A percentile compares a stretch with the other conserved stretches of the same genome.
These are phyloP conservation scores for Orthonevra nobilis DNA, from an alignment of 2,888 invertebrate species.

Conservation along the genomic window DNA sequence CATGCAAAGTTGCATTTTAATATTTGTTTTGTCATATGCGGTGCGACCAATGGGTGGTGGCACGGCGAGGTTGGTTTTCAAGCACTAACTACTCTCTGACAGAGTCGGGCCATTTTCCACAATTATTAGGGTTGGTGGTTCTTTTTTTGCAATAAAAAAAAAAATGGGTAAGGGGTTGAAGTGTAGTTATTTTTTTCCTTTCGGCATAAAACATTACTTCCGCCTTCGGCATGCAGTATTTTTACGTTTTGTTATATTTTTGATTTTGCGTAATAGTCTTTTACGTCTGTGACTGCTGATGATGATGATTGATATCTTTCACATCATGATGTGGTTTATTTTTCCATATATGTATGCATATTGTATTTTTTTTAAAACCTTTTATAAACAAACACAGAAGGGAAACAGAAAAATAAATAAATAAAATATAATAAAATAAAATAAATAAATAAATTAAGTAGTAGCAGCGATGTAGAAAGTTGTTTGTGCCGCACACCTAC, in stretches of 20 bases:
- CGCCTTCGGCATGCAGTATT: constrained; percentile 28
- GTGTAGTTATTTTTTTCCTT: not conserved
- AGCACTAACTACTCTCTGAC: not conserved
- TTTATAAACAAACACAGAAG: not conserved
- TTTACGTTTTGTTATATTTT: constrained; percentile 27
- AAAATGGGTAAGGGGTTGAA: not conserved
- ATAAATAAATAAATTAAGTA: constrained; percentile 33
- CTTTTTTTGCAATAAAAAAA: not conserved
- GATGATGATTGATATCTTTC: constrained; percentile 67
- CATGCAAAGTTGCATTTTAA: constrained; percentile 70
- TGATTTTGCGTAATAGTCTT: constrained; percentile 34
- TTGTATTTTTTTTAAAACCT: not conserved
- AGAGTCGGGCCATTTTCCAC: not conserved
- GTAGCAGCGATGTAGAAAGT: constrained; percentile 46
- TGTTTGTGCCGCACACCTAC: constrained; percentile 61
- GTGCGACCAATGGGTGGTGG: constrained; percentile 43
- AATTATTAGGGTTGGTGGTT: constrained; percentile 26
- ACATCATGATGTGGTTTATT: constrained; percentile 37
- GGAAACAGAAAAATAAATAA: not conserved
- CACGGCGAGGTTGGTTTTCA: not conserved
- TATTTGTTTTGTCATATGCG: constrained; percentile 66
- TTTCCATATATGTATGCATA: no score
- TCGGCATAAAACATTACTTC: constrained; percentile 37
- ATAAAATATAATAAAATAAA: not conserved
- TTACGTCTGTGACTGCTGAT: constrained; percentile 46